phyloP scores from a whole-genome alignment of 2,797 vertebrate species.

The Sebastes nivosus region DNA sequence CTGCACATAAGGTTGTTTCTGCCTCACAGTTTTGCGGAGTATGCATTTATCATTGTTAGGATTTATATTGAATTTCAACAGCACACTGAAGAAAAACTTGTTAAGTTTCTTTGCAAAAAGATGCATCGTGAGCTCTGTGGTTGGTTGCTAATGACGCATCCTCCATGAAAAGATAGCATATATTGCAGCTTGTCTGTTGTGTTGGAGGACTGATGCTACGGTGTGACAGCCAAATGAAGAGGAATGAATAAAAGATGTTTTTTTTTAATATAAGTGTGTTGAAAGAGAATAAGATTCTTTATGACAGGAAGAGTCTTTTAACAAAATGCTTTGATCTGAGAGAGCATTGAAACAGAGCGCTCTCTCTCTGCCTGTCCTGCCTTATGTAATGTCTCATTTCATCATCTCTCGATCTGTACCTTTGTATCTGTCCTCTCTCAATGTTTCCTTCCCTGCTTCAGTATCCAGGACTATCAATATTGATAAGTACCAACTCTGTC shows the following conservation, averaged over 20 bases:
- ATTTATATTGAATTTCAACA: conserved; percentile 12
- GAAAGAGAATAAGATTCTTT: conserved; percentile 39
- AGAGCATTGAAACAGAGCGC: conserved; percentile 11
- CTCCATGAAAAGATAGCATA: neutral
- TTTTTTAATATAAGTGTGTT: conserved; percentile 33
- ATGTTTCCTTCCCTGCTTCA: conserved; percentile 27
- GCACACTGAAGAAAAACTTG: neutral
- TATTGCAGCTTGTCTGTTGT: conserved; percentile 15
- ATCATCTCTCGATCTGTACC: conserved; percentile 29
- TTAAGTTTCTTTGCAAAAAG: neutral
- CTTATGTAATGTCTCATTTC: conserved; percentile 42
- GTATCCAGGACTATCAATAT: conserved; percentile 17
- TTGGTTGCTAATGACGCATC: conserved; percentile 1
- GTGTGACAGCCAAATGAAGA: conserved; percentile 19
- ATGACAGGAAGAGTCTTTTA: conserved; percentile 51
- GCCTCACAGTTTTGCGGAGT: neutral
- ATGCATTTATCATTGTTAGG: conserved; percentile 15
- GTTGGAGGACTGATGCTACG: conserved; percentile 20
- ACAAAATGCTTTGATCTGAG: conserved; percentile 65
- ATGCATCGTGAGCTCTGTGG: neutral
- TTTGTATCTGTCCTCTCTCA: conserved; percentile 10
- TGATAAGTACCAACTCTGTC: neutral
- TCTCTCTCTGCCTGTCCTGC: conserved; percentile 7
- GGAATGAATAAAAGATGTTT: conserved; percentile 14
- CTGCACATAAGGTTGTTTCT: neutral